Percentiles rank a stretch among this genome's conserved stretches.
phyloP scores from a whole-genome alignment of 2,797 vertebrate species.

The Schizopygopsis pylzovi region DNA sequence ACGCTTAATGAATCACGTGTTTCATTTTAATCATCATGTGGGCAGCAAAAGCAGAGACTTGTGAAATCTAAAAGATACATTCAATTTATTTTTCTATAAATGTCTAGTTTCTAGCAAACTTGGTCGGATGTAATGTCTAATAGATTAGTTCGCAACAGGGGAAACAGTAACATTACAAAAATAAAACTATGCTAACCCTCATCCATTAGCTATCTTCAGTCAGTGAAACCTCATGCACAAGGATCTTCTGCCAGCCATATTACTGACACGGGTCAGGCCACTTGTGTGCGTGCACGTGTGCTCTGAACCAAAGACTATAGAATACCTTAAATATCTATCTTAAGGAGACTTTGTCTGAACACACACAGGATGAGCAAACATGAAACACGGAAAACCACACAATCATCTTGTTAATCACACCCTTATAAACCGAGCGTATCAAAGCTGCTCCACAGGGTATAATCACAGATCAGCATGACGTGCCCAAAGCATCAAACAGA shows the following conservation, averaged over 20 bases:
- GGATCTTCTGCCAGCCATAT: neutral
- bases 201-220: neutral
- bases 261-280: neutral
- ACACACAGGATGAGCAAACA: neutral
- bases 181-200: too few species aligned
- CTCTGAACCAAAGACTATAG: too few species aligned
- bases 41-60: too few species aligned
- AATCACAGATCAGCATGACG: constrained; percentile 1
- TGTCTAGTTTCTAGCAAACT: too few species aligned
- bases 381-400: constrained; percentile 27
- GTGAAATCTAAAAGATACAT: too few species aligned
- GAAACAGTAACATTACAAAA: too few species aligned
- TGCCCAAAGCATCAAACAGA: constrained; percentile 13
- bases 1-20: too few species aligned
- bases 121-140: too few species aligned
- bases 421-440: constrained; percentile 14
- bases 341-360: neutral
- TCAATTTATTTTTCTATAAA: too few species aligned
- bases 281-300: neutral
- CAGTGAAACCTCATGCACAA: constrained; percentile 2
- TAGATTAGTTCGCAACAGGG: too few species aligned
- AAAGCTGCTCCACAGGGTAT: constrained; percentile 14
- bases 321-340: too few species aligned
- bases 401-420: constrained; percentile 37
- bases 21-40: too few species aligned